phyloP scores from a whole-genome alignment of 1,140 invertebrate species.

The Calliphora vicina region DNA sequence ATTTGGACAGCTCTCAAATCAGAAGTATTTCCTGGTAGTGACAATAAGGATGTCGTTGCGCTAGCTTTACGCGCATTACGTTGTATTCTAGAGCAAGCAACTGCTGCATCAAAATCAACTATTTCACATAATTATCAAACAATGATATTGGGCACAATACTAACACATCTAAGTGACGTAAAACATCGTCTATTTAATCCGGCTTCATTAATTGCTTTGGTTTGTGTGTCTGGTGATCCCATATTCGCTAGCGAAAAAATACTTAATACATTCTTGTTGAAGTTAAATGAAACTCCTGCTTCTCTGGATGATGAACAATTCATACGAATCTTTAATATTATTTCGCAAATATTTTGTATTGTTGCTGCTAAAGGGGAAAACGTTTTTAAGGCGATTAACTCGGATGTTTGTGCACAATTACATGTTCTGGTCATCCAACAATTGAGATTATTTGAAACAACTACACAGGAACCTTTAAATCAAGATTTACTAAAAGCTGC shows the following conservation, averaged over 20 bases:
- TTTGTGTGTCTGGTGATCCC: conserved; percentile 56
- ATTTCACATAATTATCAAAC: conserved; percentile 58
- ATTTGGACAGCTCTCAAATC: conserved; percentile 58
- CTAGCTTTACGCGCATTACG: conserved; percentile 45
- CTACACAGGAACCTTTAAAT: conserved; percentile 44
- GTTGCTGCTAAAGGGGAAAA: conserved; percentile 31
- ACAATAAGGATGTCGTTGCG: conserved; percentile 50
- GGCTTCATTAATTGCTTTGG: conserved; percentile 50
- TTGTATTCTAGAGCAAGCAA: conserved; percentile 48
- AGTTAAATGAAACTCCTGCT: conserved; percentile 39
- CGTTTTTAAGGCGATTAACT: conserved; percentile 7
- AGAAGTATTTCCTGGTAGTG: conserved; percentile 57
- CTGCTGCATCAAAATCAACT: conserved; percentile 35
- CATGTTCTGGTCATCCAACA: conserved; percentile 50
- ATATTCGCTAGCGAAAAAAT: conserved; percentile 54
- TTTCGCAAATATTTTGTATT: conserved; percentile 53
- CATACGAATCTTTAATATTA: conserved; percentile 50
- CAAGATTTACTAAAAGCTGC: conserved; percentile 53
- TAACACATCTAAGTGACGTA: conserved; percentile 55
- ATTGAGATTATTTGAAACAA: conserved; percentile 44
- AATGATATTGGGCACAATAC: conserved; percentile 51
- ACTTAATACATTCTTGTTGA: conserved; percentile 53
- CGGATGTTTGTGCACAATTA: conserved; percentile 38
- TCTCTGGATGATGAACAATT: conserved; percentile 43
- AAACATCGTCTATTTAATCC: conserved; percentile 57